A percentile compares a stretch with the other conserved stretches of the same genome.
These are phyloP conservation scores for Cataglyphis livida DNA, from an alignment of 2,888 invertebrate species.

Conservation along the genomic window DNA sequence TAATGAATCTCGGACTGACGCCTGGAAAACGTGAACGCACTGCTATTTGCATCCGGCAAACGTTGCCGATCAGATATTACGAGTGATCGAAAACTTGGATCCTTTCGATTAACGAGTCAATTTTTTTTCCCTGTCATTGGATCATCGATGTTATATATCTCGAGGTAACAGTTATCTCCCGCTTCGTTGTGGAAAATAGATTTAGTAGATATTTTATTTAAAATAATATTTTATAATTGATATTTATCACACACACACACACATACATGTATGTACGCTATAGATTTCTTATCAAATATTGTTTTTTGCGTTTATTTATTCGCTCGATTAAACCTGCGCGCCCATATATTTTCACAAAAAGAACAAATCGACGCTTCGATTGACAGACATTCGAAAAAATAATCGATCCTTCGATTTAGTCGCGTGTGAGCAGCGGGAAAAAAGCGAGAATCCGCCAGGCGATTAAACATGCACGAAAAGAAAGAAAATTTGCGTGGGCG, in stretches of 20 bases:
- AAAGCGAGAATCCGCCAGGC: background rate
- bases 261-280: background rate
- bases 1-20: conserved; percentile 65
- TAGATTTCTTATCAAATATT: background rate
- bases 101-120: background rate
- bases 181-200: background rate
- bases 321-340: background rate
- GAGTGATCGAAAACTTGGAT: conserved; percentile 48
- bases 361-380: background rate
- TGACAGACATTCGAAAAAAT: background rate
- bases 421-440: background rate
- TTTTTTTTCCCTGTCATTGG: background rate
- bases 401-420: background rate
- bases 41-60: conserved; percentile 62
- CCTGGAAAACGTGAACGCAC: conserved; percentile 9
- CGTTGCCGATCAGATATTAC: conserved; percentile 57
- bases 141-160: conserved; percentile 17
- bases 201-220: background rate
- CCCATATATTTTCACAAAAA: background rate
- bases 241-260: background rate
- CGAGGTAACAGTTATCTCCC: background rate
- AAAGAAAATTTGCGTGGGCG: conserved; percentile 9
- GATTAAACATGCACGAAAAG: conserved; percentile 37
- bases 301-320: background rate
- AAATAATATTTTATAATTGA: background rate